Conservation (phyloP, 2,888 invertebrate species). For the Sphecodes monilicornis region DNA sequence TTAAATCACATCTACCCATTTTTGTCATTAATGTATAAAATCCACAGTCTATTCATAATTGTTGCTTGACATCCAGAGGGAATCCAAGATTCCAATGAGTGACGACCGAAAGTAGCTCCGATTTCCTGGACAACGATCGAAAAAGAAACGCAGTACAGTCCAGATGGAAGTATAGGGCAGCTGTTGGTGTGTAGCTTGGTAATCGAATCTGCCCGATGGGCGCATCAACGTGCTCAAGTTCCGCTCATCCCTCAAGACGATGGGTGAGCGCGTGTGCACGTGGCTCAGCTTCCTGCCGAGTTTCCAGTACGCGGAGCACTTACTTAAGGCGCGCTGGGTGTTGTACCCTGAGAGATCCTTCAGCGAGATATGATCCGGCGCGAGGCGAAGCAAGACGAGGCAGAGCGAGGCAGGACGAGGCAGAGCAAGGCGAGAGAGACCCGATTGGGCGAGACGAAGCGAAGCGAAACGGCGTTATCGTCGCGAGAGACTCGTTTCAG, state of each 20-base stretch:
- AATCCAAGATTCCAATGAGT: no score
- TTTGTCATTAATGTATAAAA: no score
- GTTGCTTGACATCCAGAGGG: no score
- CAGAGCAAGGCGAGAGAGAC: neutral
- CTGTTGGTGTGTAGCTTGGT: neutral
- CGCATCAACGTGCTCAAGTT: neutral
- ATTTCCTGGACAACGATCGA: no score
- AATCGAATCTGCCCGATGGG: neutral
- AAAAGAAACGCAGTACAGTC: neutral
- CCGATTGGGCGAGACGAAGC: constrained; percentile 14
- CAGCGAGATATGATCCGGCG: constrained; percentile 65
- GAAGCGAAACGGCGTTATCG: constrained; percentile 63
- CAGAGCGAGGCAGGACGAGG: constrained; percentile 41
- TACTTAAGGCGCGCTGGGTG: constrained; percentile 58
- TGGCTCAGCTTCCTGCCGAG: constrained; percentile 20
- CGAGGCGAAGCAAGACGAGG: constrained; percentile 46
- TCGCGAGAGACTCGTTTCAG: constrained; percentile 67
- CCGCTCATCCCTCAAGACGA: neutral
- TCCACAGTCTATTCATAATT: no score
- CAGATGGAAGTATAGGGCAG: neutral
- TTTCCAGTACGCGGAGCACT: constrained; percentile 47
- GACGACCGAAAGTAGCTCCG: no score
- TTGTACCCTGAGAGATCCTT: constrained; percentile 66
- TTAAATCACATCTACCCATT: no score
- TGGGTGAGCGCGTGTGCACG: neutral